Base-by-base conservation (phyloP, 1,140 invertebrate genomes). In the Microplitis mediator region DNA sequence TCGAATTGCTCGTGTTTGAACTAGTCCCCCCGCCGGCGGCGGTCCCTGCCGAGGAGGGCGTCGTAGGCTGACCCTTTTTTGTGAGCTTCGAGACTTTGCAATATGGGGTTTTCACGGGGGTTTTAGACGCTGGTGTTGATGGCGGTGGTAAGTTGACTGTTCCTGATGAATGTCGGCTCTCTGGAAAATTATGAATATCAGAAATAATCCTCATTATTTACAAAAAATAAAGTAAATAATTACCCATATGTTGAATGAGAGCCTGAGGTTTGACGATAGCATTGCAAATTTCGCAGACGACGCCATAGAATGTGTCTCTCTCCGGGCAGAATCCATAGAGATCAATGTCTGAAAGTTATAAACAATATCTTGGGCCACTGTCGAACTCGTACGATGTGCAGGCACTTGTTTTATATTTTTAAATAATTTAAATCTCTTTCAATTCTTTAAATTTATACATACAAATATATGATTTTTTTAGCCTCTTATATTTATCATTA, bases 201-300 rank as follows among this genome's bases (percentile, higher is more conserved):
- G 6, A n/a, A 35, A 16, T 4, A 62, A 62, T n/a, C 0, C n/a
- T n/a, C 13, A 0, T 34, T 23, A 45, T 64, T 8, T 52, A 68
- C 67, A 77, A 76, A 11, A 78, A 79, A 76, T 88, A 86, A 70
- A 81, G 70, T 84, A 82, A 34, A 76, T 67, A 88, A 84, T 80
- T 89, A 91, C 88, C 89, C 86, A 85, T 90, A 85, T 79, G 89
- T 81, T 86, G 82, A 68, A 84, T 84, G 8, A 88, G 81, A 63
- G 90, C 90, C 86, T 90, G 90, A 64, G 90, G 90, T 86, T 91
- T 91, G 74, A 91, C 89, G 81, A 89, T 88, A 13, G 88, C 87
- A 75, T 90, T 89, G 79, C 90, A 91, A 86, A 90, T 88, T 81
- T 90, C 89, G 81, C 90, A 91, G 77, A 91, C 88, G 13, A 90